Evolutionary conservation across 1,140 invertebrate genomes (phyloP).

Genomic region (Caerostris darwini): DNA sequence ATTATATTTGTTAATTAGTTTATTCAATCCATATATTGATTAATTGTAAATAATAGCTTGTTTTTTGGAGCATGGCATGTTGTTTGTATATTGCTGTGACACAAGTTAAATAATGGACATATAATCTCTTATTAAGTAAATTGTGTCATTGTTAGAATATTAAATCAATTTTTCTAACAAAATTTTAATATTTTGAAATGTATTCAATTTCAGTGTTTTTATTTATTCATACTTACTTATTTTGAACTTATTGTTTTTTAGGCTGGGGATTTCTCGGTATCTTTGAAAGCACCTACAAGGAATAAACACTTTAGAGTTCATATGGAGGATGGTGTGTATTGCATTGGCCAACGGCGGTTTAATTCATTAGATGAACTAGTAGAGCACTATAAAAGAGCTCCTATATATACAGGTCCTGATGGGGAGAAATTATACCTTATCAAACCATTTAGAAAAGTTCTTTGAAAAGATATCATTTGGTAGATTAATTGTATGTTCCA

Average conservation of each 20-base stretch:
- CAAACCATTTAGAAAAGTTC: constrained; percentile 86
- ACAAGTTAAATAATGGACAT: too few relatives aligned
- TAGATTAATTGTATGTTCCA: constrained; percentile 24
- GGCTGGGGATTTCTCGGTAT: constrained; percentile 99
- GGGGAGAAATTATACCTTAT: constrained; percentile 96
- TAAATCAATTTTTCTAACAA: too few relatives aligned
- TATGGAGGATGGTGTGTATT: constrained; percentile 95
- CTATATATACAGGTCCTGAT: constrained; percentile 98
- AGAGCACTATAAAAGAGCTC: constrained; percentile 98
- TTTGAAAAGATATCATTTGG: constrained; percentile 43
- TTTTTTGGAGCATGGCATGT: too few relatives aligned
- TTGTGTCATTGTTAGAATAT: too few relatives aligned
- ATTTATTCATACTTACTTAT: too few relatives aligned
- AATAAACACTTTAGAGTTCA: constrained; percentile 99
- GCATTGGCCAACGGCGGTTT: constrained; percentile 99
- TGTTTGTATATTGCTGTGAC: too few relatives aligned
- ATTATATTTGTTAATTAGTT: too few relatives aligned
- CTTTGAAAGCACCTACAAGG: constrained; percentile 96
- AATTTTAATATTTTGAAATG: too few relatives aligned
- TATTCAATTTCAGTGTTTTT: too few relatives aligned
- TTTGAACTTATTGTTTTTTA: constrained; percentile 82
- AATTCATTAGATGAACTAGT: constrained; percentile 97
- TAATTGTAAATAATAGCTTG: too few relatives aligned
- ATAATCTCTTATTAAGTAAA: too few relatives aligned
- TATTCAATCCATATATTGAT: too few relatives aligned